Evolutionary conservation across 2,797 vertebrate species (phyloP), one percentile per base, ranked within the genome.

Genomic region (Remorina albescens): DNA sequence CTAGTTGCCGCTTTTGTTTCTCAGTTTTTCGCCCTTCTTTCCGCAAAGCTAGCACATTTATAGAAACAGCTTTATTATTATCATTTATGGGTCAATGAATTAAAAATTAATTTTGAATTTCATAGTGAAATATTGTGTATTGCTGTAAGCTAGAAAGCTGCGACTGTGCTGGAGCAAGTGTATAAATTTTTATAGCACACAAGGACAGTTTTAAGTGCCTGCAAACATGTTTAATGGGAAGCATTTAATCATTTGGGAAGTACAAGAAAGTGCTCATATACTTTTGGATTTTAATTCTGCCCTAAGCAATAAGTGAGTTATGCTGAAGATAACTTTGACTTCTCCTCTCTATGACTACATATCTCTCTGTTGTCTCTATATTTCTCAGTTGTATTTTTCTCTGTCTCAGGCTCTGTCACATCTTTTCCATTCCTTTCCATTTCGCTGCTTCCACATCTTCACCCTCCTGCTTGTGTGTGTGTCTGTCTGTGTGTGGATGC

Each of bases 191-290:
- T 71, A 68, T 62, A 56, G 60, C 10, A 2, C 54, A 70, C 50
- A 59, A 59, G 23, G 5, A 71, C 46, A 59, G 62, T 25, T 76
- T 71, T 71, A 67, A 73, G 68, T 69, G 30, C 47, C 57, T 12
- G 36, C 8, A 39, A 49, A 46, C 57, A 65, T 32, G 78, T 76
- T 60, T 70, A 66, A 75, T 59, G 49, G 36, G 46, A 66, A 25
- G 2, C 32, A 30, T 67, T 86, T 71, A 66, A 71, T 84, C 53
- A 77, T 79, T 53, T 41, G n/a, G 37, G 25, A 47, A 30, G 39
- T 36, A 51, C 15, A 80, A 42, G 74, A 80, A 47, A 55, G 39
- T 10, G 39, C 36, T 53, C 42, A 41, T 34, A 44, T 51, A 49
- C 25, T 46, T 68, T 13, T 70, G 28, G 44, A 47, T 57, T 32